A percentile compares a stretch with the other conserved stretches of the same genome.
Evolutionary conservation across 2,797 vertebrate species (phyloP).

Genomic region (Protonibea diacanthus): DNA sequence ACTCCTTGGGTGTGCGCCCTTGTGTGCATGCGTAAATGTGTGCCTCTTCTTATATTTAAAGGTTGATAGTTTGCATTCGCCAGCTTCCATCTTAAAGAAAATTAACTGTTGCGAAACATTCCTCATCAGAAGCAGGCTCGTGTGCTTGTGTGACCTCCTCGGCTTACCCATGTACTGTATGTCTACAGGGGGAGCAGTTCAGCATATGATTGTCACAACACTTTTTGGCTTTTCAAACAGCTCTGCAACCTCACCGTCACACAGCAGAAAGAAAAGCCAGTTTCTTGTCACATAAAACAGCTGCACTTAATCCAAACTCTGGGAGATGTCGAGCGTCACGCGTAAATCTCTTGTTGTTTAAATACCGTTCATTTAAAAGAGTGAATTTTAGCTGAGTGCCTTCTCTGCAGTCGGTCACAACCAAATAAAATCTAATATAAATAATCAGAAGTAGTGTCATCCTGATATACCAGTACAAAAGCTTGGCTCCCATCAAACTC

Average conservation of each 20-base stretch:
- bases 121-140: conserved; percentile 35
- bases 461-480: conserved; percentile 13
- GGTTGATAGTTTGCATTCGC: conserved; percentile 54
- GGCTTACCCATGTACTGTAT: conserved; percentile 4
- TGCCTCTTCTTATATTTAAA: conserved; percentile 52
- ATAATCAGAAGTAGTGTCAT: conserved; percentile 14
- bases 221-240: conserved; percentile 32
- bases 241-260: conserved; percentile 48
- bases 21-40: conserved; percentile 39
- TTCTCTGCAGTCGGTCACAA: conserved; percentile 3
- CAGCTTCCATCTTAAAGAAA: conserved; percentile 52
- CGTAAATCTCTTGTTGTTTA: conserved; percentile 22
- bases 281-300: conserved; percentile 47
- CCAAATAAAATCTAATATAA: conserved; percentile 25
- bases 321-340: conserved; percentile 6
- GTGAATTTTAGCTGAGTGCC: conserved; percentile 1
- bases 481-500: conserved; percentile 34
- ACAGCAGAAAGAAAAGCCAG: conserved; percentile 27
- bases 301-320: conserved; percentile 35
- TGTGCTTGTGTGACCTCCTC: conserved; percentile 32
- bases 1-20: conserved; percentile 53
- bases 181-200: conserved; percentile 60
- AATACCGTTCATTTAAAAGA: conserved; percentile 20
- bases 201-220: conserved; percentile 43
- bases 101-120: conserved; percentile 45